Evolutionary conservation across 2,888 invertebrate genomes (phyloP).

Genomic region (Drosophila koepferae): DNA sequence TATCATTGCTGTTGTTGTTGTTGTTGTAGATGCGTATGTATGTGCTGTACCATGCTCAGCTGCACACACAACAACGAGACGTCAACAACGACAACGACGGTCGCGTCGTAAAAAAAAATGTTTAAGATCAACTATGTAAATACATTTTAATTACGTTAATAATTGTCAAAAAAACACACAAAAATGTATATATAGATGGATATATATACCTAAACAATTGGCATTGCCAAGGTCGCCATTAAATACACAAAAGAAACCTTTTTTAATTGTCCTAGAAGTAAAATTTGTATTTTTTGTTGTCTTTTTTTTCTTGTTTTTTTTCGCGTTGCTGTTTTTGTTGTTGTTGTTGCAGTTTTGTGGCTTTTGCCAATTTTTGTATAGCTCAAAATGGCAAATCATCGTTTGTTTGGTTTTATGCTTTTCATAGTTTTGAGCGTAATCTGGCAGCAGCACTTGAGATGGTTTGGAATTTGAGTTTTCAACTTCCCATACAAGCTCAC

Average conservation of each 20-base stretch:
- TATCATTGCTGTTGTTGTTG: conserved; percentile 13
- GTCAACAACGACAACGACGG: conserved; percentile 55
- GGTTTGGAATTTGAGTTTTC: conserved; percentile 17
- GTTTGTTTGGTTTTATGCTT: conserved; percentile 28
- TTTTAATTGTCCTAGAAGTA: conserved; percentile 80
- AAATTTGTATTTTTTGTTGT: conserved; percentile 11
- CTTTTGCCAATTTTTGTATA: conserved; percentile 42
- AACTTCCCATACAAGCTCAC: conserved; percentile 31
- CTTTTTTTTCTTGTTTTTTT: conserved; percentile 9
- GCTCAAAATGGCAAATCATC: conserved; percentile 64
- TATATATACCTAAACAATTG: conserved; percentile 57
- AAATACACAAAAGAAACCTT: conserved; percentile 50
- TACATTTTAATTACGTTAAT: conserved; percentile 82
- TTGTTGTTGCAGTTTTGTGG: conserved; percentile 18
- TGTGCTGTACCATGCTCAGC: conserved; percentile 67
- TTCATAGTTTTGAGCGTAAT: conserved; percentile 27
- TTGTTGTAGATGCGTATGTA: conserved; percentile 12
- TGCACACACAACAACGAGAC: conserved; percentile 67
- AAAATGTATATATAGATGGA: background rate
- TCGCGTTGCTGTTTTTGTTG: background rate
- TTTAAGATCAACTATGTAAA: conserved; percentile 72
- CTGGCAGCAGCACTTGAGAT: conserved; percentile 11
- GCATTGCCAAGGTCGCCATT: conserved; percentile 77
- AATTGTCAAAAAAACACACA: conserved; percentile 68
- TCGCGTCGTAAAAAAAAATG: conserved; percentile 62